Evolutionary conservation across 2,113 vertebrate species (phyloP).

Genomic region (Ptyas mucosa): DNA sequence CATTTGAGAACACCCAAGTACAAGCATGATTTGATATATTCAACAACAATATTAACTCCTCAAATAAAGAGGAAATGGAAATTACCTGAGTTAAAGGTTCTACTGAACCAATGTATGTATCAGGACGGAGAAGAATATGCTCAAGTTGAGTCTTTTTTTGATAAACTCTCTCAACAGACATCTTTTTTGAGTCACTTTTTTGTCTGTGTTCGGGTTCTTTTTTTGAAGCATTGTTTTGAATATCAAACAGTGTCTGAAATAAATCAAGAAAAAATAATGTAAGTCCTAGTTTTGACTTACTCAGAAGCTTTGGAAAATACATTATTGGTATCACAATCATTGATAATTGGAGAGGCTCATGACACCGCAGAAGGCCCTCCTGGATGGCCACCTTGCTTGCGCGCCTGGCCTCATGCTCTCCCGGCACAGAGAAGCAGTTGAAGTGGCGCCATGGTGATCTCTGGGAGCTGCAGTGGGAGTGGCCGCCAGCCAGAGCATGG

Average conservation of each 20-base stretch:
- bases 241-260: constrained; percentile 85
- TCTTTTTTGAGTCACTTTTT: constrained; percentile 86
- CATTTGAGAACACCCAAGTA: background rate
- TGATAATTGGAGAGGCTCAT: too few relatives aligned
- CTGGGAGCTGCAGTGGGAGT: too few relatives aligned
- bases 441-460: too few relatives aligned
- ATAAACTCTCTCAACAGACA: constrained; percentile 97
- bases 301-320: background rate
- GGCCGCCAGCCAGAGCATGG: too few relatives aligned
- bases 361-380: too few relatives aligned
- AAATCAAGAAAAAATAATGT: background rate
- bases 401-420: too few relatives aligned
- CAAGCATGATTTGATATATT: background rate
- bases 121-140: constrained; percentile 96
- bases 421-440: too few relatives aligned
- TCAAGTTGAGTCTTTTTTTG: constrained; percentile 99
- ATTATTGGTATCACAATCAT: too few relatives aligned
- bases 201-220: constrained; percentile 80
- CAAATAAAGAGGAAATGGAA: constrained; percentile 23
- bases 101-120: constrained; percentile 94
- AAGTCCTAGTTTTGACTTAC: constrained; percentile 31
- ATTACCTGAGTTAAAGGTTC: constrained; percentile 91
- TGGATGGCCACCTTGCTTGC: too few relatives aligned
- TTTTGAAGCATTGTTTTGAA: constrained; percentile 78
- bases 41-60: background rate